Evolutionary conservation across 1,140 invertebrate species (phyloP), one percentile per base, ranked within the genome.

Genomic region (Rhagoletis pomonella): DNA sequence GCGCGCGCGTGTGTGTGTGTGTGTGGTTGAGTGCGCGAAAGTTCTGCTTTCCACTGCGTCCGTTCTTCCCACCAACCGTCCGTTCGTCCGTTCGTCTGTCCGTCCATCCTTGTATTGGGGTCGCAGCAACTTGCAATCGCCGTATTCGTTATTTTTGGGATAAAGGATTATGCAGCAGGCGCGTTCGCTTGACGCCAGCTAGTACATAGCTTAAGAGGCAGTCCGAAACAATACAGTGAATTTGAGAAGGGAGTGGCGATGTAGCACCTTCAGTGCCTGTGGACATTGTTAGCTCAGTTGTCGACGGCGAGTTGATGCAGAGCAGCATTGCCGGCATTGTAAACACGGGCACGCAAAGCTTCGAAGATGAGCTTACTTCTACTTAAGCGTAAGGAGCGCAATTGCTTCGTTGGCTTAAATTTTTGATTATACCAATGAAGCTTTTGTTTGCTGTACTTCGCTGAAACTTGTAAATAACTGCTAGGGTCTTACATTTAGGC

Each of bases 151-250:
- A 47, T 81, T 17, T 29, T 81, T 81, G 73, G 47, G 19, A 50
- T 55, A 29, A 19, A 81, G 73, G 47, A 81, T 81, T 81, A 81
- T 81, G 50, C 73, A 81, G 47, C 47, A 29, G 55, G 73, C 73
- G 47, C n/a, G 29, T 81, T 50, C 3, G 17, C n/a, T 73, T 44
- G 67, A 29, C 29, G 29, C 29, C 29, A 29, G 10, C 60, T 0
- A 5, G 73, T 47, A 58, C 19, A 7, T 55, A 81, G 73, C 44
- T 81, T 81, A 50, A 55, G 73, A 19, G 47, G 14, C 44, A 55
- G n/a, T 17, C 29, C 29, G 50, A 6, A 10, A 29, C 47, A 17
- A 17, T 4, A 73, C 67, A 73, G 42, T 42, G 29, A 29, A 29
- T 12, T 19, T 17, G 73, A 5, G 19, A 19, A 7, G 64, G 3